Evolutionary conservation across 1,140 invertebrate genomes (phyloP).

Genomic region (Campoletis sonorensis): DNA sequence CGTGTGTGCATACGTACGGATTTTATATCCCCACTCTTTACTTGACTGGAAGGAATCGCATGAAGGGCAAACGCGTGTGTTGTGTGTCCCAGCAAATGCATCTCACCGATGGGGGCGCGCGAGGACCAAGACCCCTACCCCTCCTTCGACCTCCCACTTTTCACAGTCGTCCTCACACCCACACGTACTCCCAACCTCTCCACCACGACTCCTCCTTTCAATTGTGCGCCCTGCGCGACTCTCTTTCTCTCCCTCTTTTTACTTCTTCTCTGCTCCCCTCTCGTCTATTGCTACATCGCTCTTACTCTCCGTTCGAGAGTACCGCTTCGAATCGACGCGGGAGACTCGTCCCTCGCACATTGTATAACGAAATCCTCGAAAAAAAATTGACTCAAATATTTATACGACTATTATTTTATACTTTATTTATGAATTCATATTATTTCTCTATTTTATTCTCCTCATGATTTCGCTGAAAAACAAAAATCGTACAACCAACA

Average conservation of each 20-base stretch:
- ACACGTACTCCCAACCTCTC: slow-evolving; percentile 31
- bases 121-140: neutral
- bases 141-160: slow-evolving; percentile 44
- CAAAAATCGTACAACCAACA: too few species aligned
- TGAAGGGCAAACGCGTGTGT: slow-evolving; percentile 32
- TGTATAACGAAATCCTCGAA: neutral
- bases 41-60: too few species aligned
- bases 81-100: slow-evolving; percentile 12
- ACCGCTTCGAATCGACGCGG: slow-evolving; percentile 3
- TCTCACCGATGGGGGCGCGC: neutral
- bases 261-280: slow-evolving; percentile 11
- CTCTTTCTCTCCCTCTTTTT: slow-evolving; percentile 36
- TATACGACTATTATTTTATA: neutral
- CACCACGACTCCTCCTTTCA: slow-evolving; percentile 51
- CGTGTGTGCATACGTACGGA: neutral
- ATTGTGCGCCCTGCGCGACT: slow-evolving; percentile 40
- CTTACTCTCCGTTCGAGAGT: slow-evolving; percentile 38
- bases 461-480: too few species aligned
- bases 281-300: slow-evolving; percentile 33
- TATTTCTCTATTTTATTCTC: too few species aligned
- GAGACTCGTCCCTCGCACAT: neutral
- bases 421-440: neutral
- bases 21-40: neutral
- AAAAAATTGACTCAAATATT: neutral
- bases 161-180: slow-evolving; percentile 46